These are phyloP conservation scores for Ctenomys sociabilis DNA, from an alignment of 2,113 vertebrate species.

Conservation along the genomic window DNA sequence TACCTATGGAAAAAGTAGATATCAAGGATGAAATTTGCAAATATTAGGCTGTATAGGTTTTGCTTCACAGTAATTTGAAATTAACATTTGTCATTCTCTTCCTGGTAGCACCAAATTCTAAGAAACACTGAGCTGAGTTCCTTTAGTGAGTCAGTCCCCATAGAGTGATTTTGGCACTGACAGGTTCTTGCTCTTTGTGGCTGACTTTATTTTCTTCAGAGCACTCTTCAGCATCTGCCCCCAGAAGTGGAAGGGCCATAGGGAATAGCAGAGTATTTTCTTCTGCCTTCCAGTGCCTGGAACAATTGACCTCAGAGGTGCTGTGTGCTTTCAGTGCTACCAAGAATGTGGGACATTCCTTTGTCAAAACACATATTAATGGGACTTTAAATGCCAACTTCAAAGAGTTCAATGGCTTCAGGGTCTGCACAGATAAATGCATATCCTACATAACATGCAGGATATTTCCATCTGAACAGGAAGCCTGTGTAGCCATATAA, in stretches of 20 bases:
- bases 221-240: background rate
- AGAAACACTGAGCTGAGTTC: conserved; percentile 15
- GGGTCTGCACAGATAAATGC: background rate
- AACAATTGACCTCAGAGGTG: background rate
- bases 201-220: background rate
- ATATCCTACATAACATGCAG: background rate
- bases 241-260: background rate
- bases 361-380: background rate
- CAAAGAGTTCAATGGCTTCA: background rate
- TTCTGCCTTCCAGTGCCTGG: background rate
- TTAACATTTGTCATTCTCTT: conserved; percentile 27
- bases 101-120: background rate
- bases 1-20: background rate
- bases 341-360: background rate
- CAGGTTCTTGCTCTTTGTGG: background rate
- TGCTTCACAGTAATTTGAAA: conserved; percentile 24
- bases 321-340: background rate
- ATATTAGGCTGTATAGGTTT: background rate
- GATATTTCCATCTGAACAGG: background rate
- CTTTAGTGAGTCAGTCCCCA: background rate
- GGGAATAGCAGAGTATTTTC: background rate
- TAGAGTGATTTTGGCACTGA: background rate
- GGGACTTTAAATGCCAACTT: background rate
- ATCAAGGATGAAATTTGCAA: background rate
- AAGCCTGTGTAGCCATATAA: background rate